Evolutionary conservation across 2,888 invertebrate species (phyloP), one percentile per base, ranked within the genome.

Genomic region (Amorpha juglandis): DNA sequence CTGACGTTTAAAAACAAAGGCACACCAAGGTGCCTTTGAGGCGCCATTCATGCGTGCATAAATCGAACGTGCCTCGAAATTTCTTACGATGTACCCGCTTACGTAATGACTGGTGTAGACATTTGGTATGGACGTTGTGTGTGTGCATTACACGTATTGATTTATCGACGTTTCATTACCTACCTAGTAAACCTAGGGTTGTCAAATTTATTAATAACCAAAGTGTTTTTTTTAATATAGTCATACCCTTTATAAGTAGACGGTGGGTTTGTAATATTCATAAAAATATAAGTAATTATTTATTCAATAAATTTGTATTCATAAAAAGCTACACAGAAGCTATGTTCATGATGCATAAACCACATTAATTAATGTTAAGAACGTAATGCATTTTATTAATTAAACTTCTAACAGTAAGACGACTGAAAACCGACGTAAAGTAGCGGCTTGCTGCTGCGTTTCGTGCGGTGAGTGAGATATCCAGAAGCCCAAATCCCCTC

Each of bases 21-120:
- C 78, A 73, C 67, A 68, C 77, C 84, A 89, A 89, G 89, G 90
- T 90, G 90, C 81, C 88, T 84, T 87, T 87, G 81, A 73, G 79
- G 77, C 80, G 83, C 80, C 83, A 83, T 82, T 82, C 78, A 82
- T 80, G 81, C 79, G 80, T 74, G 73, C 75, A 77, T 77, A 68
- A 73, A 76, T 76, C 82, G 78, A 78, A 84, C 85, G 83, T 86
- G 85, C 77, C 75, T 82, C 82, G 79, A 88, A 85, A 85, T 81
- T 79, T 85, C 79, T 77, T 79, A 77, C 70, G 77, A 80, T 76
- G 70, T 69, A 68, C 68, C 62, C 66, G 70, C 68, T 80, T 83
- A 82, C 79, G 79, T 81, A 82, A 82, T 77, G 71, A 73, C n/a
- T n/a, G 64, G 74, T 70, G 68, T 64, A 62, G 12, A 63, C 53